Evolutionary conservation across 2,113 vertebrate species (phyloP), one percentile per base, ranked within the genome.

Genomic region (Prochilodus magdalenae): DNA sequence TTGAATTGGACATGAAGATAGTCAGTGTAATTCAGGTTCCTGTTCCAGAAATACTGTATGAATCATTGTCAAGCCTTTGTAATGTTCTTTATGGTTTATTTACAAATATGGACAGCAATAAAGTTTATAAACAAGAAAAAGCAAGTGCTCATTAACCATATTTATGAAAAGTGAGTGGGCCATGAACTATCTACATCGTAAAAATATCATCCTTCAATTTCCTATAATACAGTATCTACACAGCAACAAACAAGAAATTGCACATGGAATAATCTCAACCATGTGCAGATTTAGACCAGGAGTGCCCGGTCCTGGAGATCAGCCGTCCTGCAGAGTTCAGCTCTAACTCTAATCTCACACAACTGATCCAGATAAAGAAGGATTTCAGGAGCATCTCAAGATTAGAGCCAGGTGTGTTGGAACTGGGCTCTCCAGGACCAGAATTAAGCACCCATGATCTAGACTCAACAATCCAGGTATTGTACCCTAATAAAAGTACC

Each of bases 141-240:
- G 14, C 53, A 55, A 15, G 33, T 75, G 83, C 66, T 87, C 80
- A 82, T 77, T 76, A 89, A 87, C 70, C 53, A 78, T 85, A 84
- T 82, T 81, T 73, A 81, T 30, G 83, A 87, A 75, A 87, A 22
- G 65, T 73, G 83, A 75, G 76, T 84, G 86, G 85, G 84, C 84
- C n/a, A 83, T 12, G 83, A 86, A 66, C 67, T 77, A 84, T 88
- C 89, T 91, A 91, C 87, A 87, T 92, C 91, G 93, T 86, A 94
- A 94, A 94, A 94, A 94, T 92, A 94, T 90, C 82, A 51, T 87
- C 82, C 86, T 79, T 81, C 84, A 92, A 90, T 93, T 83, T 87
- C 57, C 86, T 94, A 91, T 92, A 83, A 89, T 94, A 95, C 93
- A 94, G 53, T 93, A 94, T 94, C 91, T 93, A 94, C 94, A 95